Evolutionary conservation across 2,113 vertebrate species (phyloP).

Genomic region (Epinephelus lanceolatus): DNA sequence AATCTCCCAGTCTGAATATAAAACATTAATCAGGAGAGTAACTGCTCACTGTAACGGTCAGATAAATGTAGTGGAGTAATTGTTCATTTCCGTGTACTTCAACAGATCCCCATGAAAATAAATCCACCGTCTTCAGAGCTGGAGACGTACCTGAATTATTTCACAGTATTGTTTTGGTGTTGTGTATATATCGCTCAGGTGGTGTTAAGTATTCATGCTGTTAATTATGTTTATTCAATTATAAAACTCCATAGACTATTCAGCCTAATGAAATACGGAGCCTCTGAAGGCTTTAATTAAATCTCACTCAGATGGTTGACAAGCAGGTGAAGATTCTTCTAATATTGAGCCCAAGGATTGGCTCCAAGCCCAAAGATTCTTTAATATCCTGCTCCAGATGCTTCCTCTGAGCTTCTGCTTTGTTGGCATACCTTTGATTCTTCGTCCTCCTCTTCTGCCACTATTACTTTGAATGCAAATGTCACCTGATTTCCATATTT

Average conservation of each 20-base stretch:
- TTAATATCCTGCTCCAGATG: neutral
- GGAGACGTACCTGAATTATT: neutral
- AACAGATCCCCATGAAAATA: neutral
- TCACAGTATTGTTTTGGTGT: neutral
- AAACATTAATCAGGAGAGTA: neutral
- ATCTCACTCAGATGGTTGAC: slow-evolving; percentile 2
- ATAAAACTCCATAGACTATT: neutral
- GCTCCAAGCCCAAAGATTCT: neutral
- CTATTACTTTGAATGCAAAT: neutral
- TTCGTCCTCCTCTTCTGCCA: no score
- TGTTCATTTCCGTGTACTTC: neutral
- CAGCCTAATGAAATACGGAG: neutral
- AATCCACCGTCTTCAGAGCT: neutral
- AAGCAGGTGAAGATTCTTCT: neutral
- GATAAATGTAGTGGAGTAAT: neutral
- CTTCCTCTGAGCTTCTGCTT: no score
- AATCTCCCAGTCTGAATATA: neutral
- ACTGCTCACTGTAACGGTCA: neutral
- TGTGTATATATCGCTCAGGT: neutral
- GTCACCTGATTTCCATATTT: neutral
- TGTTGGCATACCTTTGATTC: no score
- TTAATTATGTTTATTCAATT: neutral
- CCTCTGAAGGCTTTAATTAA: slow-evolving; percentile 13
- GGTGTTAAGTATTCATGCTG: neutral
- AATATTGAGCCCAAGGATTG: neutral